Base-by-base conservation (phyloP, 2,797 vertebrate species). In the Peromyscus eremicus region DNA sequence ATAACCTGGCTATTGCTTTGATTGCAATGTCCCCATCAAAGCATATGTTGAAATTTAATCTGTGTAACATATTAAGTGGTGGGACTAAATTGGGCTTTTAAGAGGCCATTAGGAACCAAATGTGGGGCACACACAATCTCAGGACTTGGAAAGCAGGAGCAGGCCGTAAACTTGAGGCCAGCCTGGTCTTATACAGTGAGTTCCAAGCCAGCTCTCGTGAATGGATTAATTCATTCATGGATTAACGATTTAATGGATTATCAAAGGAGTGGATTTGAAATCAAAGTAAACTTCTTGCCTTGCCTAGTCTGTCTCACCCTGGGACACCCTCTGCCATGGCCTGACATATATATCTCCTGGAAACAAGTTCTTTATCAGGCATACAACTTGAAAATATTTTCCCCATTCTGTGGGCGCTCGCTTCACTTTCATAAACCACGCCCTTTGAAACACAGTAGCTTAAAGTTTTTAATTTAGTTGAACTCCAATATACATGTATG, bases 1-100 rank as follows among this genome's bases (percentile, higher is more conserved):
- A 34, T 32, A 52, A 66, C 73, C 93, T 89, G 43, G 73, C 32
- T 46, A 13, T 81, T 66, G 71, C 83, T 55, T 40, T n/a, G 46
- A 76, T 75, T 95, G 82, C 43, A 57, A 43, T 66, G 57, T 81
- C n/a, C n/a, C 43, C 55, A 75, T 25, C 75, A 92, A 87, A 91
- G 80, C 29, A 55, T 75, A 43, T 13, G n/a, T 11, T 55, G 82
- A 40, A 83, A 81, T 91, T 73, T 55, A 73, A 80, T 71, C 34
- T 66, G 9, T 43, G 75, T 64, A 40, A 87, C 8, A 6, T 52
- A 40, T 75, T 92, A 40, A 95, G 82, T 62, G 52, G 40, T 23
- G n/a, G 62, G n/a, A 32, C 43, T 23, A 43, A 34, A 81, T 29
- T 34, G 60, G 71, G 75, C 64, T 46, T 79, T 80, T 71, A 86